These are phyloP conservation scores for Lucilia cuprina DNA, from an alignment of 1,140 invertebrate species.

Conservation along the genomic window DNA sequence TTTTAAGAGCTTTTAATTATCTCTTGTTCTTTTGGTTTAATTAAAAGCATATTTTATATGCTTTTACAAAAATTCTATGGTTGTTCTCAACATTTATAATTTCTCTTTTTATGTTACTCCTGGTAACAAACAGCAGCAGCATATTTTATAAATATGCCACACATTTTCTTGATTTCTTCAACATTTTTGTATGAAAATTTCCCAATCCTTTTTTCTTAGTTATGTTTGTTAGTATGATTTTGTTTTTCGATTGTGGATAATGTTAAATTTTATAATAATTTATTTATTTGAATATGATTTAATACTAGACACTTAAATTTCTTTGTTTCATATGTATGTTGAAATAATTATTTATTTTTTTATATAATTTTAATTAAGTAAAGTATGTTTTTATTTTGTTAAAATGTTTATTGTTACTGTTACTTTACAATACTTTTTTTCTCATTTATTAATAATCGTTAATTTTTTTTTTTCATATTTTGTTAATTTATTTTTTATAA, in stretches of 20 bases:
- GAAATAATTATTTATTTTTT: background rate
- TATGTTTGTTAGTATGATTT: background rate
- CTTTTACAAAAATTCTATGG: background rate
- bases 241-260: background rate
- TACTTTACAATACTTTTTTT: constrained; percentile 1
- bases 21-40: no score
- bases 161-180: no score
- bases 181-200: no score
- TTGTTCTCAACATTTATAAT: background rate
- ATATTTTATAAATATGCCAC: no score
- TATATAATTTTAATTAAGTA: background rate
- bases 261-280: background rate
- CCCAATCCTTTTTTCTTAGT: background rate
- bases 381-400: background rate
- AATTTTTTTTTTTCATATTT: background rate
- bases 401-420: background rate
- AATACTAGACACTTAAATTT: constrained; percentile 13
- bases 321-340: background rate
- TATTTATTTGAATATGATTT: background rate
- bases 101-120: background rate
- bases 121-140: no score
- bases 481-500: background rate
- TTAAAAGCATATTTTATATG: background rate
- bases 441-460: background rate
- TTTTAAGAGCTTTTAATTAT: no score